Conservation (phyloP, 1,140 invertebrate species). For the Ceratina calcarata region DNA sequence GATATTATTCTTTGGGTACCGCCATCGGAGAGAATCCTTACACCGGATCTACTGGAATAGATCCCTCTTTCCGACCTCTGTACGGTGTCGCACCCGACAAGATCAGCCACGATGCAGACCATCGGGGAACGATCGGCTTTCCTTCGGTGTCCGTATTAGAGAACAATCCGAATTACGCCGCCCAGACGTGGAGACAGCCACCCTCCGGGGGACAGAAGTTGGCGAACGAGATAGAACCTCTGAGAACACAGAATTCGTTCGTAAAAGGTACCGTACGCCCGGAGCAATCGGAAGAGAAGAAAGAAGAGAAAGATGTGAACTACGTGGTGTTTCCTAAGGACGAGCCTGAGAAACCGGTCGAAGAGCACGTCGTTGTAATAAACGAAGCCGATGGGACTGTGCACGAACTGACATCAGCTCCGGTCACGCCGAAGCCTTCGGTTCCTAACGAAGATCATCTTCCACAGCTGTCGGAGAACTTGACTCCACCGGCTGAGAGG, state of each 20-base stretch:
- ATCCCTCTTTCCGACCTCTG: slow-evolving; percentile 72
- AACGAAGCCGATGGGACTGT: slow-evolving; percentile 73
- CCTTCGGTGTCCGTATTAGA: slow-evolving; percentile 60
- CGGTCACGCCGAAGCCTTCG: slow-evolving; percentile 37
- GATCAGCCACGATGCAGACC: slow-evolving; percentile 8
- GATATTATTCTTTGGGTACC: slow-evolving; percentile 77
- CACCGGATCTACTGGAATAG: slow-evolving; percentile 54
- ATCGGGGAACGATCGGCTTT: slow-evolving; percentile 51
- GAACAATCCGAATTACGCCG: slow-evolving; percentile 58
- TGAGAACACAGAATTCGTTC: slow-evolving; percentile 22
- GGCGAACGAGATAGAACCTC: slow-evolving; percentile 42
- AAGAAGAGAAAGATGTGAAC: slow-evolving; percentile 51
- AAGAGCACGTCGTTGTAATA: slow-evolving; percentile 74
- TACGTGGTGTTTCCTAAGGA: slow-evolving; percentile 57
- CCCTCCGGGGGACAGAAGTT: slow-evolving; percentile 13
- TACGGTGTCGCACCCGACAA: slow-evolving; percentile 23
- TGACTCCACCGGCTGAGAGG: slow-evolving; percentile 74
- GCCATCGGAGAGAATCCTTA: slow-evolving; percentile 79
- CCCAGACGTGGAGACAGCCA: slow-evolving; percentile 62
- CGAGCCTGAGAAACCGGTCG: slow-evolving; percentile 55
- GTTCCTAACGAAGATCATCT: slow-evolving; percentile 54
- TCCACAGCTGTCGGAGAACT: slow-evolving; percentile 70
- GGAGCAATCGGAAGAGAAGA: slow-evolving; percentile 22
- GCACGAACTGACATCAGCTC: slow-evolving; percentile 55
- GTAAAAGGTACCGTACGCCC: slow-evolving; percentile 6